Percentiles rank a stretch among this genome's conserved stretches.
Evolutionary conservation across 2,888 invertebrate genomes (phyloP).

Genomic region (Ophion obscuratus): DNA sequence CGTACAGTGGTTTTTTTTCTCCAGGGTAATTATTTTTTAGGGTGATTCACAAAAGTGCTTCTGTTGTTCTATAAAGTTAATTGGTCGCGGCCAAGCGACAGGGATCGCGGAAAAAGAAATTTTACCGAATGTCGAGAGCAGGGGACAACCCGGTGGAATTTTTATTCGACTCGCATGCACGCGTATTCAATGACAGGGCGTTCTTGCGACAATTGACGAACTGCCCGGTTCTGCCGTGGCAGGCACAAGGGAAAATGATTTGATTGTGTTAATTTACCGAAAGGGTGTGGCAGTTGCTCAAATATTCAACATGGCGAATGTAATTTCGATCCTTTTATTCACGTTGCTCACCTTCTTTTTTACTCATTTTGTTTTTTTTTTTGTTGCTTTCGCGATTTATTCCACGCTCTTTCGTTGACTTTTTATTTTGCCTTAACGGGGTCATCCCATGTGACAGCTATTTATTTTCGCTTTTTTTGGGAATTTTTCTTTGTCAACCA

Average conservation of each 20-base stretch:
- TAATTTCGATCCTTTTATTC: neutral
- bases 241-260: neutral
- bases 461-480: too few species aligned
- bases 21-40: too few species aligned
- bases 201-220: conserved; percentile 23
- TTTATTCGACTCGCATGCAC: neutral
- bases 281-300: neutral
- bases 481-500: too few species aligned
- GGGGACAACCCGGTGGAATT: conserved; percentile 5
- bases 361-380: neutral
- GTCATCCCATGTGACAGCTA: too few species aligned
- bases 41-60: too few species aligned
- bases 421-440: too few species aligned
- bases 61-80: neutral
- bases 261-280: neutral
- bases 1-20: too few species aligned
- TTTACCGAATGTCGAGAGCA: neutral
- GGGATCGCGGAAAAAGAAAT: neutral
- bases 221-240: neutral
- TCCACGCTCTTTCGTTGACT: neutral
- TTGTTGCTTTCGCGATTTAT: neutral
- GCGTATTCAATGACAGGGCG: neutral
- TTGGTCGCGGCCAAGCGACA: neutral
- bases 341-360: neutral
- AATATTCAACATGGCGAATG: neutral